Base-by-base conservation (phyloP, 2,113 vertebrate species). In the Balaenoptera acutorostrata region DNA sequence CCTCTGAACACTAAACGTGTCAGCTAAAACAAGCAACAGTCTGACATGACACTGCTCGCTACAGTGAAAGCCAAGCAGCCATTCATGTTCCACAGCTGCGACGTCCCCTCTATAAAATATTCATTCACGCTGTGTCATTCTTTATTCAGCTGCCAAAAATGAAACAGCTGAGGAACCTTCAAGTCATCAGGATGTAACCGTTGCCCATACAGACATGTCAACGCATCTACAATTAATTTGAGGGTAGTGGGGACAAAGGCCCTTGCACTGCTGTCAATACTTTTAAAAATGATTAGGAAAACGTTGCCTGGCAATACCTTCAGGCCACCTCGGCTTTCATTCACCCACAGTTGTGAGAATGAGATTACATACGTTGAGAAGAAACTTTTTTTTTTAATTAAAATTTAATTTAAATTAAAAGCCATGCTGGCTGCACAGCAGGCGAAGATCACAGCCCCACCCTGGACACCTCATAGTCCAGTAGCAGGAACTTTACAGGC, bases 21-120 rank as follows among this genome's bases (percentile, higher is more conserved):
- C 96, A 82, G 74, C 74, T 59, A 25, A 92, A 97, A 41, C 3
- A 78, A 88, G 89, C 84, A 98, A 83, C 93, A 90, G 80, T 21
- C 90, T 88, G 92, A 95, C 95, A 64, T 3, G 20, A 81, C 91
- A 80, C 75, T 21, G 88, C 96, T 89, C 1, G 3, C 55, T 84
- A 61, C 57, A 36, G 41, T 0, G 39, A 63, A 92, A 97, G 93
- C 75, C 96, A 91, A 96, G 92, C 72, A 89, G 78, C 97, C 88
- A 25, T 88, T 88, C 20, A 0, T 88, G 93, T 72, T 77, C 61
- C 95, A 3, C 95, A 52, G 95, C 81, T 64, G 25, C 89, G 63
- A 5, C 3, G 0, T 52, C 83, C 55, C 25, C n/a, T 88, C 69
- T 55, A 77, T 94, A 64, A 97, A 93, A 85, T 75, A 96, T 88